Evolutionary conservation across 2,113 vertebrate genomes (phyloP), one percentile per base, ranked within the genome.

Genomic region (Dasyornis broadbenti): DNA sequence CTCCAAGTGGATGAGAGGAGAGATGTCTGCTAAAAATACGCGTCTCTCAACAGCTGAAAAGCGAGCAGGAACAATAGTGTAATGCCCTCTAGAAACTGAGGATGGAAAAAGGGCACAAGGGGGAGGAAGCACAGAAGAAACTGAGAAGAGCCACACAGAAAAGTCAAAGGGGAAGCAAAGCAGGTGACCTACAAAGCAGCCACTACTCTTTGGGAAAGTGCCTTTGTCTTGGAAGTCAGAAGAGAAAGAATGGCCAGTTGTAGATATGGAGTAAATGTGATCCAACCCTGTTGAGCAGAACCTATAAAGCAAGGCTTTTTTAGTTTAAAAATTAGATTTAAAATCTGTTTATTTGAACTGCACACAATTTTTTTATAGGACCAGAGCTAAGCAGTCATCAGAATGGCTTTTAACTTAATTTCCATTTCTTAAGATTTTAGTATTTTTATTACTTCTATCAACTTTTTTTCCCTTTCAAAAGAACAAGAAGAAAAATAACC

Each of bases 151-250:
- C 44, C 60, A 35, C 35, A 60, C 30, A 79, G 61, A 82, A 73
- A 50, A 87, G 92, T 76, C 90, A 94, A 93, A 85, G 79, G 49
- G 53, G 82, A 82, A 79, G 63, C 75, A 80, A 76, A 85, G 85
- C 66, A 64, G 53, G n/a, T 90, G 78, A 93, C 87, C 92, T 93
- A 95, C 82, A 95, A 95, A 91, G 31, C 57, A 64, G 22, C 24
- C 59, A 66, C 52, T 54, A 6, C 49, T 60, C 61, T 90, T 85
- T 47, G 47, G 66, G n/a, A 61, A 90, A 76, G n/a, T 0, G 0
- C 37, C 24, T 95, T 89, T 91, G 13, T 39, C 56, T 68, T 82
- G 44, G 61, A 95, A 89, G 39, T 44, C 2, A 2, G 78, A 85
- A 79, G 37, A 87, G 39, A 68, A 89, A 71, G 53, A 37, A 68